Evolutionary conservation across 2,888 invertebrate species (phyloP).

Genomic region (Pherbina coryleti): DNA sequence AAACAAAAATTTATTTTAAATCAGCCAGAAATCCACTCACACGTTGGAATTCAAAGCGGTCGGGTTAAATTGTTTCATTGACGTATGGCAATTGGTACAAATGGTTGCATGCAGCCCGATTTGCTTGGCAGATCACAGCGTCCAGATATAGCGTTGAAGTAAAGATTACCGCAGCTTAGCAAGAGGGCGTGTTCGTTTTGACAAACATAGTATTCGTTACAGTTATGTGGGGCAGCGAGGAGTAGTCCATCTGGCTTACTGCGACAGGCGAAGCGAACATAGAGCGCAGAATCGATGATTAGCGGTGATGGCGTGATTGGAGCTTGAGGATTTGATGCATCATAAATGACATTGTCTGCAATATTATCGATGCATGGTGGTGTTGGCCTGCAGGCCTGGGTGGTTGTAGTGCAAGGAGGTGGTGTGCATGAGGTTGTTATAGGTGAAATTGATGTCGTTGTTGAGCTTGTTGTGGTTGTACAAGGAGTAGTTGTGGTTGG

Average conservation of each 20-base stretch:
- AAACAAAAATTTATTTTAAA: not conserved
- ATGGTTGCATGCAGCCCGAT: slow-evolving; percentile 12
- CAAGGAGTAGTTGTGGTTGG: not conserved
- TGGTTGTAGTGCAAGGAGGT: slow-evolving; percentile 32
- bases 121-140: slow-evolving; percentile 62
- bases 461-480: not conserved
- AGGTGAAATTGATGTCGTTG: slow-evolving; percentile 26
- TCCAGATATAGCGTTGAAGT: slow-evolving; percentile 60
- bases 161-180: slow-evolving; percentile 57
- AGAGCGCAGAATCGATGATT: slow-evolving; percentile 48
- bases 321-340: slow-evolving; percentile 14
- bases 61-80: not conserved
- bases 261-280: slow-evolving; percentile 54
- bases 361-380: not conserved
- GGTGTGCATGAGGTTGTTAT: slow-evolving; percentile 29
- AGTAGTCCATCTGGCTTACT: slow-evolving; percentile 59
- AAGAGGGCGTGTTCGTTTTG: slow-evolving; percentile 53
- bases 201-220: slow-evolving; percentile 61
- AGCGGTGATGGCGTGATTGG: slow-evolving; percentile 25
- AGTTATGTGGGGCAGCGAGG: slow-evolving; percentile 59
- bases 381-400: not conserved
- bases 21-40: not conserved
- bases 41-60: too few relatives aligned
- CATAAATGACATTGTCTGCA: not conserved
- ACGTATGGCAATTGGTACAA: not conserved